Conservation (phyloP, 2,113 vertebrate species). For the Sialia sialis region DNA sequence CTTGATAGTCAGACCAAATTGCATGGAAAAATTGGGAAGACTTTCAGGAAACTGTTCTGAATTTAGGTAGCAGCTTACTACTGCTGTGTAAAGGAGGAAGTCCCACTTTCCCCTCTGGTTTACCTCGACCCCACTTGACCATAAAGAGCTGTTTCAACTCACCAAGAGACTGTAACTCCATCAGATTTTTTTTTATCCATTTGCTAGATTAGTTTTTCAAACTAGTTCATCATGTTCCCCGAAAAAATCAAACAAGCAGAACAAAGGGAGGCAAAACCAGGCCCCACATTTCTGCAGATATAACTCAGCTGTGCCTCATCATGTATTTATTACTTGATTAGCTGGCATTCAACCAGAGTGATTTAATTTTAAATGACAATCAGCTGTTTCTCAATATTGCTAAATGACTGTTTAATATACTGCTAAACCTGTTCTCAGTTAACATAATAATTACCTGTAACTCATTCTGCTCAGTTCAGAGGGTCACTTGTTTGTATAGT, state of each 20-base stretch:
- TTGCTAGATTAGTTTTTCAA: neutral
- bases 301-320: neutral
- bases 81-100: neutral
- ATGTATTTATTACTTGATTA: neutral
- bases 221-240: neutral
- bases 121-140: neutral
- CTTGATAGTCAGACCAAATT: neutral
- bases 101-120: neutral
- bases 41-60: neutral
- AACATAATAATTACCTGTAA: neutral
- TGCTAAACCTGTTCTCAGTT: constrained; percentile 6
- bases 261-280: neutral
- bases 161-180: neutral
- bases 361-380: neutral
- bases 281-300: neutral
- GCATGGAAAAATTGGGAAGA: neutral
- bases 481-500: neutral
- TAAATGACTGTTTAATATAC: neutral
- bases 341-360: neutral
- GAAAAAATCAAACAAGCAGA: neutral
- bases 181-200: neutral
- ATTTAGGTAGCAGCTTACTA: neutral
- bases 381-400: neutral
- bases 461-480: neutral
- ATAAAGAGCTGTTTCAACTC: neutral